A percentile compares a stretch with the other conserved stretches of the same genome.
These are phyloP conservation scores for Tetrapedia diversipes DNA, from an alignment of 2,888 invertebrate genomes.

Conservation along the genomic window DNA sequence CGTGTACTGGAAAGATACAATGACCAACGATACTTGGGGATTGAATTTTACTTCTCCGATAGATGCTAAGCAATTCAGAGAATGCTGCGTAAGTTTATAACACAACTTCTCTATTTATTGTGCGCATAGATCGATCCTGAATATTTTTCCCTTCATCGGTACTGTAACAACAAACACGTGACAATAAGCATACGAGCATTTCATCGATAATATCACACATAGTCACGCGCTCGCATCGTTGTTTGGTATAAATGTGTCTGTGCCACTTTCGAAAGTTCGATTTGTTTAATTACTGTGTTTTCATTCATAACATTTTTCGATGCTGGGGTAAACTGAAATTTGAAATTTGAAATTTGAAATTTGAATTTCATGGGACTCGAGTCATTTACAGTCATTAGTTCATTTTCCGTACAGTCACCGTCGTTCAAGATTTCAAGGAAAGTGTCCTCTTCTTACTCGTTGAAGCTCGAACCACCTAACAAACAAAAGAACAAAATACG, in stretches of 20 bases:
- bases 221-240: too few species aligned
- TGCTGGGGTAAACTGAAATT: not conserved
- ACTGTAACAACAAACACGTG: too few species aligned
- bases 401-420: constrained; percentile 89
- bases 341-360: too few species aligned
- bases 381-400: constrained; percentile 65
- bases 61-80: constrained; percentile 98
- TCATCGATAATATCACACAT: too few species aligned
- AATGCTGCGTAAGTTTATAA: constrained; percentile 95
- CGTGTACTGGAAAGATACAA: constrained; percentile 99
- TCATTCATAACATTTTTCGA: too few species aligned
- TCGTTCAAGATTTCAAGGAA: constrained; percentile 99
- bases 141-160: too few species aligned
- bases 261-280: too few species aligned
- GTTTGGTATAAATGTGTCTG: too few species aligned
- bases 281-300: too few species aligned
- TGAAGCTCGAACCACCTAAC: constrained; percentile 94
- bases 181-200: too few species aligned
- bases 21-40: constrained; percentile 99
- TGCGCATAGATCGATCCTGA: too few species aligned
- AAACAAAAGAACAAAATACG: constrained; percentile 94
- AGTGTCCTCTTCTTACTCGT: constrained; percentile 97
- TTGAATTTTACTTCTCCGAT: constrained; percentile 98
- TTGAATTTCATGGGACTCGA: constrained; percentile 33
- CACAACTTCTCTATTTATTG: constrained; percentile 3